Conservation (phyloP, 2,888 invertebrate genomes). For the Euplexia lucipara region DNA sequence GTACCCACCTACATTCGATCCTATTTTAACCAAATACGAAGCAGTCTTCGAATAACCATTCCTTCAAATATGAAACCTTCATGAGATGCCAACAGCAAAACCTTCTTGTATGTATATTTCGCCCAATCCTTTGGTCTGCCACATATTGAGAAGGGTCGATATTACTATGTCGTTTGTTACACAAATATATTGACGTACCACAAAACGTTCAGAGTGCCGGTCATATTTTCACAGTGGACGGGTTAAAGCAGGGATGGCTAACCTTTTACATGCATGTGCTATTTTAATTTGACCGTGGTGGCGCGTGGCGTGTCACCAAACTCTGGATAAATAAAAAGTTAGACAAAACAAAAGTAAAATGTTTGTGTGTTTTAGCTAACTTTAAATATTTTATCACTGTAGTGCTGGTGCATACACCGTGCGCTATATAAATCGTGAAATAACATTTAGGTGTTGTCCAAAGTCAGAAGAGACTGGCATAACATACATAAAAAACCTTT, state of each 20-base stretch:
- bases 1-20: not conserved
- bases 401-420: too few relatives aligned
- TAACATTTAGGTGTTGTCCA: too few relatives aligned
- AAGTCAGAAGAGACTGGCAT: not conserved
- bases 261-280: slow-evolving; percentile 7
- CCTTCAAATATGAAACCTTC: slow-evolving; percentile 24
- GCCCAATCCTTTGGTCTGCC: slow-evolving; percentile 51
- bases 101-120: slow-evolving; percentile 39
- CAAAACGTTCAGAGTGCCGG: slow-evolving; percentile 40
- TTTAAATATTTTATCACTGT: too few relatives aligned
- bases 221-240: slow-evolving; percentile 57
- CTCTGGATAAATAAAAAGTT: not conserved
- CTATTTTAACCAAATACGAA: slow-evolving; percentile 10
- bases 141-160: slow-evolving; percentile 64
- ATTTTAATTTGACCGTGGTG: slow-evolving; percentile 19
- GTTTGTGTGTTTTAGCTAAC: too few relatives aligned
- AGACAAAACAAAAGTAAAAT: not conserved
- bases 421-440: too few relatives aligned
- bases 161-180: slow-evolving; percentile 57
- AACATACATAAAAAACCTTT: not conserved
- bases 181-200: slow-evolving; percentile 57
- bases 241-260: slow-evolving; percentile 30
- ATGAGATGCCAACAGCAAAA: slow-evolving; percentile 37
- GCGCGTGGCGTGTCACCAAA: not conserved
- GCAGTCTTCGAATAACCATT: slow-evolving; percentile 7